phyloP scores from a whole-genome alignment of 1,140 invertebrate species.

The Saccostrea echinata region DNA sequence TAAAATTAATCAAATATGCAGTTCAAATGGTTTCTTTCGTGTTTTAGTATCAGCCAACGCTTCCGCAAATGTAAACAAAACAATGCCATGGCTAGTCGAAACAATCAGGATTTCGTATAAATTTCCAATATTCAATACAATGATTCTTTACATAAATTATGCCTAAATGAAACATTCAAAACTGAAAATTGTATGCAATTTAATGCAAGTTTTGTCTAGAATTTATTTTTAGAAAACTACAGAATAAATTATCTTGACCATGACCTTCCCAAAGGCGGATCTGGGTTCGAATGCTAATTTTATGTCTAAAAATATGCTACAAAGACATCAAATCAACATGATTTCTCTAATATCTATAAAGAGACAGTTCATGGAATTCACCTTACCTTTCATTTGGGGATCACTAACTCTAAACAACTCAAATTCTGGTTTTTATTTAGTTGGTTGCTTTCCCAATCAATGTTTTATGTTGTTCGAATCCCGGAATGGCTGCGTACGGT shows the following conservation, averaged over 20 bases:
- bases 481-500: conserved; percentile 2
- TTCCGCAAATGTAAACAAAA: no score
- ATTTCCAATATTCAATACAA: no score
- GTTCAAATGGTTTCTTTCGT: no score
- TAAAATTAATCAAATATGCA: no score
- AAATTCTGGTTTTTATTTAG: not conserved
- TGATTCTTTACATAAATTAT: no score
- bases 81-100: no score
- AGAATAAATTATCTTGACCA: not conserved
- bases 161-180: no score
- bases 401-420: not conserved
- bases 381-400: not conserved
- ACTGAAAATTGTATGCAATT: not conserved
- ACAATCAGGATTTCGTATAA: no score
- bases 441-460: not conserved
- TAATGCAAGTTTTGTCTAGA: not conserved
- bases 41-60: no score
- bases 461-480: conserved; percentile 25
- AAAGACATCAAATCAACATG: not conserved
- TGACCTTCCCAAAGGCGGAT: conserved; percentile 24
- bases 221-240: not conserved
- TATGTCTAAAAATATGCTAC: not conserved
- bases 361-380: no score
- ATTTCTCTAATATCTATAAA: not conserved
- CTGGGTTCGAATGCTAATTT: conserved; percentile 36